A percentile compares a stretch with the other conserved stretches of the same genome.
Evolutionary conservation across 2,797 vertebrate species (phyloP).

Genomic region (Urosaurus nigricauda): DNA sequence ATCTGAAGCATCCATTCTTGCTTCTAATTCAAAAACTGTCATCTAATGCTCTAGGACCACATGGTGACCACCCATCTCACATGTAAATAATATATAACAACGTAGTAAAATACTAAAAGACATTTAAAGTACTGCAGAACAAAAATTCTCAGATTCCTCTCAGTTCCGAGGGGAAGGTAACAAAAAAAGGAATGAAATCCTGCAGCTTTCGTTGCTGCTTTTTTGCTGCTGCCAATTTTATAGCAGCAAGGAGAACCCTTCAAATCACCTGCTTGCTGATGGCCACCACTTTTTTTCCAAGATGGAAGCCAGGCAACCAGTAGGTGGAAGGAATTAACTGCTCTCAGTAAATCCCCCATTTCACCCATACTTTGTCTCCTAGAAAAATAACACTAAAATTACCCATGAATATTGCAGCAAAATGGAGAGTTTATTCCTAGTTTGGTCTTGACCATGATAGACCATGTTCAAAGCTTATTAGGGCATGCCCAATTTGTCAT

Average conservation of each 20-base stretch:
- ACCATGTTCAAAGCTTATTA: background rate
- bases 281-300: background rate
- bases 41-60: conserved; percentile 36
- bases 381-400: background rate
- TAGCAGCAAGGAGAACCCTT: conserved; percentile 3
- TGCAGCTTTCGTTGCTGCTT: background rate
- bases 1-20: background rate
- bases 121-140: background rate
- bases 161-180: background rate
- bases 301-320: background rate
- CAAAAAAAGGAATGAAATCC: background rate
- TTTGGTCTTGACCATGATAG: background rate
- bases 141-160: background rate
- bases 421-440: background rate
- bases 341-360: background rate
- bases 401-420: background rate
- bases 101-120: background rate
- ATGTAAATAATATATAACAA: conserved; percentile 23
- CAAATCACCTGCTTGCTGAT: background rate
- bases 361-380: background rate
- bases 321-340: background rate
- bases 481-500: background rate
- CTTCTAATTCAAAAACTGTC: background rate
- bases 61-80: background rate
- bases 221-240: background rate